Evolutionary conservation across 2,113 vertebrate species (phyloP), one percentile per base, ranked within the genome.

Genomic region (Cettia cetti): DNA sequence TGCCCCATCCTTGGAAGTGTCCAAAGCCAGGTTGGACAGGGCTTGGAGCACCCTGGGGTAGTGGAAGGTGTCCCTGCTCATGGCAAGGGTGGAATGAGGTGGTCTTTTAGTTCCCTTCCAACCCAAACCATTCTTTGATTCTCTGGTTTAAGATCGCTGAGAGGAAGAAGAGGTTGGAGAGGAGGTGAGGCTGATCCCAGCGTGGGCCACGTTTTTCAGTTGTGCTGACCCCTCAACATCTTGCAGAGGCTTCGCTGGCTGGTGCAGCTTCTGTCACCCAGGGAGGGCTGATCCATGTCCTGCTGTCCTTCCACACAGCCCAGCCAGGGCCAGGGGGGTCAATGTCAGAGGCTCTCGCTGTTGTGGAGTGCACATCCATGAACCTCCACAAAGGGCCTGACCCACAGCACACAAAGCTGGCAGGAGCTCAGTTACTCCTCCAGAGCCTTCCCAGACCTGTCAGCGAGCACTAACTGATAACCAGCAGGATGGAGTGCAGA

Each of bases 381-480:
- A 86, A 4, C 23, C 24, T 63, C 35, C 44, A 13, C 44, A 15
- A 10, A 77, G 77, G 23, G 60, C 35, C 33, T 0, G 0, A 72
- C 39, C 59, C 76, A 37, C 24, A 66, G 69, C 8, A 2, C 59
- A 79, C 57, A 81, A n/a, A 95, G 37, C 45, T 95, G 89, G 87
- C 89, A 95, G 83, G 78, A 94, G 4, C 35, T 82, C 68, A 59
- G 47, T 63, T 85, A 54, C 33, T 94, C 45, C 54, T 61, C 6
- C 64, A 88, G 76, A 83, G 60, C 64, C 64, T 90, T 77, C 72
- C 50, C 54, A 94, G 71, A 33, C 7, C 60, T 90, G 56, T 81
- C 68, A 92, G 82, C 4, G 0, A 82, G 65, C 66, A 28, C 53
- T 54, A 22, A 42, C 61, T 91, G 91, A 79, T 92, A 87, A 72